Evolutionary conservation across 2,797 vertebrate genomes (phyloP), one percentile per base, ranked within the genome.

Genomic region (Centropyge bicolor): DNA sequence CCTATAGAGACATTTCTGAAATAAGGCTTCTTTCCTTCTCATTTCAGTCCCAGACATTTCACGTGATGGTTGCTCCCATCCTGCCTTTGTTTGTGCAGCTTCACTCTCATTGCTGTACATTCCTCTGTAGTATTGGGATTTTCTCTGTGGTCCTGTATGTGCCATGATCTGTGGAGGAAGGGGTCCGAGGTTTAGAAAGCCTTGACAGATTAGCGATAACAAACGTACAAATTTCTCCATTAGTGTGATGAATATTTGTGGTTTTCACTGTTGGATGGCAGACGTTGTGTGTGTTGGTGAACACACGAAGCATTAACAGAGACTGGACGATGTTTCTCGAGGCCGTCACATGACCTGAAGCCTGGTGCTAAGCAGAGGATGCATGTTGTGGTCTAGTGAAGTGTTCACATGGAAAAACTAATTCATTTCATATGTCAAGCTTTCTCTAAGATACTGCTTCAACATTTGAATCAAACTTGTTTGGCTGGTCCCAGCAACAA

Each of bases 401-500:
- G 71, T 76, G 71, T 78, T 82, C 27, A 82, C 71, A 55, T 6
- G 59, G 59, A 65, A 0, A 66, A 31, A 57, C 38, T 24, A 36
- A 71, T 69, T 80, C 1, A 68, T 86, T 83, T 85, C 63, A 55
- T 54, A 63, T 70, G 71, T 86, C 63, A 27, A 69, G 56, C 62
- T 81, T 86, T 88, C 76, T 81, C 70, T 70, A 19, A 69, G 77
- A 41, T 64, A 64, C 73, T 68, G 78, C 81, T 84, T 68, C 74
- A 70, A 55, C 57, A 71, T 89, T 67, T 79, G 75, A 89, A 87
- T 88, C 88, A 64, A 60, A 89, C 68, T 88, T 92, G 91, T 92
- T 92, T 91, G 92, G 93, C 93, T 93, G 93, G 93, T 93, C 90
- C 93, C 90, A 91, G 88, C 75, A 81, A 89, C 61, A 83, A 64